Base-by-base conservation (phyloP, 2,888 invertebrate species). In the Lepidocyrtoides sp. region DNA sequence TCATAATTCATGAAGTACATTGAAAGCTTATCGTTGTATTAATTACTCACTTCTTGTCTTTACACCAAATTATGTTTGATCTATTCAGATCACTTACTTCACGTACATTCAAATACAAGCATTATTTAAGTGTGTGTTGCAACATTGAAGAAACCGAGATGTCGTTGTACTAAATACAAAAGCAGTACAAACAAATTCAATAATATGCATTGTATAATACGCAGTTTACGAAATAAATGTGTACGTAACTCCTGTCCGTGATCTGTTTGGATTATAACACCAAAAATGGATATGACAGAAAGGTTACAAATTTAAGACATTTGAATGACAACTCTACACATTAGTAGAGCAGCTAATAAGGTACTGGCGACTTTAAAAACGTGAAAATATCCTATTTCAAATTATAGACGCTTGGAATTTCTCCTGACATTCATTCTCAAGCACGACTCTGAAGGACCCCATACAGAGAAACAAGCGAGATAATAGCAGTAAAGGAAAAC, bases 391-490 rank as follows among this genome's bases (percentile, higher is more conserved):
- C 5, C 14, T 60, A 14, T 20, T 69, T n/a, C 5, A 23, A 41
- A n/a, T n/a, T n/a, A 85, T 4, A 54, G 20, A 36, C 36, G 48
- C 66, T 84, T 89, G 77, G 83, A 89, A 89, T 89, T 89, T 81
- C 51, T 60, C 51, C 57, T 89, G 89, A 66, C n/a, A n/a, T n/a
- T n/a, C 89, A 84, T 23, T 29, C 20, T 29, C 41, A 77, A 89
- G 57, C 89, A 89, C 89, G 89, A 89, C 63, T 89, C 83, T 77
- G 72, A 83, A 32, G 75, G 89, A 89, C 89, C 89, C 44, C 89
- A 83, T 89, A 89, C 63, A 12, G 83, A 32, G 89, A 89, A 84
- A 77, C 89, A 89, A 77, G 89, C 66, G 89, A 89, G 89, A 89
- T 89, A 89, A 84, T 89, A 84, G 63, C 81, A 36, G 83, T 89